These are phyloP conservation scores for Laterallus jamaicensis DNA, from an alignment of 2,113 vertebrate genomes.

Conservation along the genomic window DNA sequence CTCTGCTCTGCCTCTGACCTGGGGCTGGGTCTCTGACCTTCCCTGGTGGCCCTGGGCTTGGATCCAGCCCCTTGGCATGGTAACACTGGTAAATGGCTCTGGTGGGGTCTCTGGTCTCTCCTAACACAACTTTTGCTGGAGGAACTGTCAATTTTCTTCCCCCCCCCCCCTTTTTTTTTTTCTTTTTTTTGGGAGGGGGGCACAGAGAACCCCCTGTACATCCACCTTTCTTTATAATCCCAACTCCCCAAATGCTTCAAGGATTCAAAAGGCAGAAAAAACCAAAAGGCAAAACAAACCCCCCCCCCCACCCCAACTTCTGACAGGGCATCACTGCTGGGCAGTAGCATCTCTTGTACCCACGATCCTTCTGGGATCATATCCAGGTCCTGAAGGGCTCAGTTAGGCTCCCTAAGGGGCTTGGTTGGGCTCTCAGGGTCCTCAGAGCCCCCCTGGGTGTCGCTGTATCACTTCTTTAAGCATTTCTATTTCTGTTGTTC, in stretches of 20 bases:
- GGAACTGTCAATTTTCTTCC: too few relatives aligned
- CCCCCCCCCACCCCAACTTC: background rate
- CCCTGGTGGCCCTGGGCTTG: background rate
- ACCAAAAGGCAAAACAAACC: background rate
- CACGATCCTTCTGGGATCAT: background rate
- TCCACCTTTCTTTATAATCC: too few relatives aligned
- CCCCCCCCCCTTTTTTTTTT: too few relatives aligned
- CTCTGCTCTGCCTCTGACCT: background rate
- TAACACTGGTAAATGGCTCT: background rate
- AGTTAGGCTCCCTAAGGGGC: background rate
- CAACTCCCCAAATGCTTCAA: constrained; percentile 33
- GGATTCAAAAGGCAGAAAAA: background rate
- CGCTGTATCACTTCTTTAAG: constrained; percentile 46
- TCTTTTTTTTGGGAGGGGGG: too few relatives aligned
- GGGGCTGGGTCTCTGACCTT: background rate
- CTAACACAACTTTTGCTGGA: too few relatives aligned
- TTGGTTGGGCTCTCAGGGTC: too few relatives aligned
- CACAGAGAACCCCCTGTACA: too few relatives aligned
- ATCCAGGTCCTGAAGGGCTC: background rate
- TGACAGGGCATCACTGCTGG: background rate
- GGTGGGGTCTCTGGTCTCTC: too few relatives aligned
- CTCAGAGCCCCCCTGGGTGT: background rate
- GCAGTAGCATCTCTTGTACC: background rate
- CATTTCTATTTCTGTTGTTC: constrained; percentile 68
- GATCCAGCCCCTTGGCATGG: background rate